These are phyloP conservation scores for Syngnathoides biaculeatus DNA, from an alignment of 2,113 vertebrate species.

Conservation along the genomic window DNA sequence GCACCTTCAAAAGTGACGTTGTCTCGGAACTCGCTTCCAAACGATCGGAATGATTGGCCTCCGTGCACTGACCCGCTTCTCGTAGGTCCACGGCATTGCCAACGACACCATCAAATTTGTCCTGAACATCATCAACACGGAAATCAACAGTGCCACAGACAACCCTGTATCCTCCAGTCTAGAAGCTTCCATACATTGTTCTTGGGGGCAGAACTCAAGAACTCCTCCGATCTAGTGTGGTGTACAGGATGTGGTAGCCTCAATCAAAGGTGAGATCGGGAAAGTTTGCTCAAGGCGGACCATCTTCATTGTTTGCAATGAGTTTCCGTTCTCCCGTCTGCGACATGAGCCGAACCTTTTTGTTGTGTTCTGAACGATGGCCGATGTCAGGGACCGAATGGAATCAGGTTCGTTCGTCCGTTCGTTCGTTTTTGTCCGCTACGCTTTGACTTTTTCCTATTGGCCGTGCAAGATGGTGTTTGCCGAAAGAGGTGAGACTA, in stretches of 20 bases:
- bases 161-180: constrained; percentile 92
- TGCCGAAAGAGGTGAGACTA: constrained; percentile 90
- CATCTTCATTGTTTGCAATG: neutral
- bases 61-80: neutral
- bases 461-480: constrained; percentile 88
- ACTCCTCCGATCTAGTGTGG: neutral
- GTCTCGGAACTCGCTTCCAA: neutral
- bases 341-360: neutral
- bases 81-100: constrained; percentile 87
- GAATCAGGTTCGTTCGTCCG: neutral
- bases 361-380: neutral
- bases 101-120: constrained; percentile 96
- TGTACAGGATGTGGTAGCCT: neutral
- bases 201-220: too few species aligned
- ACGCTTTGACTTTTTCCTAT: constrained; percentile 27
- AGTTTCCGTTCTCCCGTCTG: neutral
- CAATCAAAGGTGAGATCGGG: neutral
- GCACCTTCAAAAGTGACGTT: neutral
- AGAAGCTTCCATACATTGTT: neutral
- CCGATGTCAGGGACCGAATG: too few species aligned
- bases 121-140: constrained; percentile 88
- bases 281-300: neutral
- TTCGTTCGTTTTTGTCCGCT: neutral
- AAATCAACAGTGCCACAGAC: constrained; percentile 97
- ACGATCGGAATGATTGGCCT: neutral